Evolutionary conservation across 2,888 invertebrate genomes (phyloP).

Genomic region (Toxonevra muliebris): DNA sequence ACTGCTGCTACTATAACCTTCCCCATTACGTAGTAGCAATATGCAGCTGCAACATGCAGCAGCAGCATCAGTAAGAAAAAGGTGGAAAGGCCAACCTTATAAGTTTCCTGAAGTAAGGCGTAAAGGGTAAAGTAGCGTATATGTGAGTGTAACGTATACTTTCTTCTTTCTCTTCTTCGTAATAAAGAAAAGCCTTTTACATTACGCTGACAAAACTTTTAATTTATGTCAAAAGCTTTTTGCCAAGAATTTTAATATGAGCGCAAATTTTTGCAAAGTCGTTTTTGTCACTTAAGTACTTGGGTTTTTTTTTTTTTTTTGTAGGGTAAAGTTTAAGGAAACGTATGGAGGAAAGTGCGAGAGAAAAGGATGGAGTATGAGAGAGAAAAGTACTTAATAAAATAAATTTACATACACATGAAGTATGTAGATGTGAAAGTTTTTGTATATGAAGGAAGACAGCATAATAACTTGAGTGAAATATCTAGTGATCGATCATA

Average conservation of each 20-base stretch:
- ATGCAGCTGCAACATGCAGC: conserved; percentile 20
- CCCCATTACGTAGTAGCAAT: background rate
- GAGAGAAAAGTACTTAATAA: too few relatives aligned
- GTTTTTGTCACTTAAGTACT: conserved; percentile 5
- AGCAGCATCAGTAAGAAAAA: background rate
- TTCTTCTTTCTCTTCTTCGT: conserved; percentile 1
- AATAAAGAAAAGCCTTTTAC: conserved; percentile 20
- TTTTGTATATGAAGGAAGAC: too few relatives aligned
- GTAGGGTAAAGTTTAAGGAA: too few relatives aligned
- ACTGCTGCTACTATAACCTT: background rate
- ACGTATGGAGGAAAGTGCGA: too few relatives aligned
- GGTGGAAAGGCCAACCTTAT: background rate
- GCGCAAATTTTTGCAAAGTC: conserved; percentile 45
- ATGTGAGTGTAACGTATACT: background rate
- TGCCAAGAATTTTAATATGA: conserved; percentile 64
- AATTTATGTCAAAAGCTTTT: conserved; percentile 65
- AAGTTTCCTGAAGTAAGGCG: too few relatives aligned
- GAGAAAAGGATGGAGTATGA: too few relatives aligned
- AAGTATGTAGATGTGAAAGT: too few relatives aligned
- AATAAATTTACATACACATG: too few relatives aligned
- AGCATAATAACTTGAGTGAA: too few relatives aligned
- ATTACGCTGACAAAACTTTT: conserved; percentile 58
- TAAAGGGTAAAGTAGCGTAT: background rate
- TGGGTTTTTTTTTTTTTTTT: background rate
- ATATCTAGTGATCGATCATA: too few relatives aligned